Evolutionary conservation across 1,140 invertebrate species (phyloP).

Genomic region (Mesaphorura yosii): DNA sequence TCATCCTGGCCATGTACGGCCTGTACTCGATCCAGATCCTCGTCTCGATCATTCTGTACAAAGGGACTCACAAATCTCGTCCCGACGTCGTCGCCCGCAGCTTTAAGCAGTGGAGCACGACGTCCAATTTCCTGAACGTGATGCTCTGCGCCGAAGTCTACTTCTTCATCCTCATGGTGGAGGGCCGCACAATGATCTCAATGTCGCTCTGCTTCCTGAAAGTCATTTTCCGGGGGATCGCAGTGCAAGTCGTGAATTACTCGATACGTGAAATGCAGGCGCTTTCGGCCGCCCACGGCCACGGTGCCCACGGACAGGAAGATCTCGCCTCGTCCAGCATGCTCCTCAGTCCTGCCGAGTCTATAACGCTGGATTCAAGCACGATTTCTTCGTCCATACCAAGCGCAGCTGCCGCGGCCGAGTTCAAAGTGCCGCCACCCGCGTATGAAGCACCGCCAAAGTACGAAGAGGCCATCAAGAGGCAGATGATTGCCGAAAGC

Average conservation of each 20-base stretch:
- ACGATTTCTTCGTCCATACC: too few relatives aligned
- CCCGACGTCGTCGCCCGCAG: background rate
- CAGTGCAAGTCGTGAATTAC: constrained; percentile 1
- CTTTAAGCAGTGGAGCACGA: constrained; percentile 1
- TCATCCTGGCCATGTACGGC: too few relatives aligned
- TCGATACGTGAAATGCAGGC: constrained; percentile 2
- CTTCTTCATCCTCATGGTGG: background rate
- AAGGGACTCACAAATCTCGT: too few relatives aligned
- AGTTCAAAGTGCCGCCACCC: background rate
- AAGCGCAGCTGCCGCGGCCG: background rate
- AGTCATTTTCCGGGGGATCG: constrained; percentile 3
- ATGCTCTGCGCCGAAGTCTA: background rate
- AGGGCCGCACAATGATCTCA: background rate
- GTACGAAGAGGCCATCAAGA: background rate
- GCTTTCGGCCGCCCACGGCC: background rate
- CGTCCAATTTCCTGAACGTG: constrained; percentile 4
- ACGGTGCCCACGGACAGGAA: too few relatives aligned
- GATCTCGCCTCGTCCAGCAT: too few relatives aligned
- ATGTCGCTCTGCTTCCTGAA: background rate
- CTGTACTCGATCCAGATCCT: too few relatives aligned
- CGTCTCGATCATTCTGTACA: too few relatives aligned
- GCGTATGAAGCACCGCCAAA: constrained; percentile 3
- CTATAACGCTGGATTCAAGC: background rate
- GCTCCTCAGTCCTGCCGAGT: too few relatives aligned
- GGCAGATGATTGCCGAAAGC: too few relatives aligned